Percentiles rank a stretch among this genome's conserved stretches.
phyloP scores from a whole-genome alignment of 64 coral and sea anemone species.

The Actinia tenebrosa region DNA sequence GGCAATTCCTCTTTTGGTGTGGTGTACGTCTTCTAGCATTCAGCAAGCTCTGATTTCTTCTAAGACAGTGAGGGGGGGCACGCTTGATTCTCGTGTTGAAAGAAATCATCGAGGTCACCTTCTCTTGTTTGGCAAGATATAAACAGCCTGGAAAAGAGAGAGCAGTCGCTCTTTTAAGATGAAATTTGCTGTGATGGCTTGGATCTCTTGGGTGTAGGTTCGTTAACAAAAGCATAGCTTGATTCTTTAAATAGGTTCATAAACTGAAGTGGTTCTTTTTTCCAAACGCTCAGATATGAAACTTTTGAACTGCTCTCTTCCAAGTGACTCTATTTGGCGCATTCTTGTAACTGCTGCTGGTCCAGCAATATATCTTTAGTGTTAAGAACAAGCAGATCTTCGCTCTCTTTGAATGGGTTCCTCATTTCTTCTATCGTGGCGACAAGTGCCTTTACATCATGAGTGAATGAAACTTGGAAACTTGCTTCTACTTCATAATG shows the following conservation, averaged over 20 bases:
- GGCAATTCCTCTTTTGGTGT: too few species aligned
- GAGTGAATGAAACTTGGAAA: slow-evolving; percentile 6
- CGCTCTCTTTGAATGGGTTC: background rate
- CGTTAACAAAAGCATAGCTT: slow-evolving; percentile 11
- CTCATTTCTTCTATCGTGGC: slow-evolving; percentile 32
- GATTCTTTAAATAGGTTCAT: slow-evolving; percentile 8
- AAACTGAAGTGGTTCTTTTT: slow-evolving; percentile 22
- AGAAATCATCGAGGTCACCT: slow-evolving; percentile 24
- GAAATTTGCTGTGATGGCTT: slow-evolving; percentile 27
- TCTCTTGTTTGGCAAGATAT: slow-evolving; percentile 40
- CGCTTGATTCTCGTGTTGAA: slow-evolving; percentile 45
- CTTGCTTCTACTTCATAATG: background rate
- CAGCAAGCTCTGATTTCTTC: too few species aligned
- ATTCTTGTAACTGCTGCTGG: background rate
- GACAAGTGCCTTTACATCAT: background rate
- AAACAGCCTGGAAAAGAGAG: slow-evolving; percentile 36
- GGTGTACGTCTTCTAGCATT: too few species aligned
- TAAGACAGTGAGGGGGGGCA: slow-evolving; percentile 25
- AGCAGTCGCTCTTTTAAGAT: slow-evolving; percentile 44
- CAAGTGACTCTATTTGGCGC: background rate
- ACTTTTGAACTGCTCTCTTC: background rate
- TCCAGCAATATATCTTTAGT: background rate
- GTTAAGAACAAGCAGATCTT: background rate
- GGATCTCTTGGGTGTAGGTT: background rate
- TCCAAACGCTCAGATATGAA: background rate